Conservation (phyloP, 2,113 vertebrate species). For the Falco punctatus region DNA sequence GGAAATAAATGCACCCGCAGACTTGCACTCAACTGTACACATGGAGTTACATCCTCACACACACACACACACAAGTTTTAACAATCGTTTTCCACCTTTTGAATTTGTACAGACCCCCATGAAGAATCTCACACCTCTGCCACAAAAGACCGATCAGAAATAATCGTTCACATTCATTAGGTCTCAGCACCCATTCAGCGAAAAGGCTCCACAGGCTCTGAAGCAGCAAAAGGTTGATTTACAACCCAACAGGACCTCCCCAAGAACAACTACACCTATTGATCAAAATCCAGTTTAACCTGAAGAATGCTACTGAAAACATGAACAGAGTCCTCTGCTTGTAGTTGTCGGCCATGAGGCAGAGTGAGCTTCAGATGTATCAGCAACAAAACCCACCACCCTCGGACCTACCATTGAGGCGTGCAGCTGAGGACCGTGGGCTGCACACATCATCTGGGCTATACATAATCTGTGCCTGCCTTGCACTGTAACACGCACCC, state of each 20-base stretch:
- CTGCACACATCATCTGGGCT: not conserved
- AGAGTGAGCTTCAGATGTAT: not conserved
- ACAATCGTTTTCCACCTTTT: not conserved
- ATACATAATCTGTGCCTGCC: too few species aligned
- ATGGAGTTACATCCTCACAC: not conserved
- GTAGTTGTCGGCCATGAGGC: not conserved
- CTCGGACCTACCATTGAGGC: accelerated
- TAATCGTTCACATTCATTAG: not conserved
- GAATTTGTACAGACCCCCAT: not conserved
- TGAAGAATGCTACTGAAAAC: not conserved
- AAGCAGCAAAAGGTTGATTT: not conserved
- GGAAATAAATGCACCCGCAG: not conserved
- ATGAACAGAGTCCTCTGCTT: not conserved
- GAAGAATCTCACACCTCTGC: not conserved
- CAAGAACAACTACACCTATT: not conserved
- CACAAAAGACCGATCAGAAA: not conserved
- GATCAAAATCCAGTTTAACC: not conserved
- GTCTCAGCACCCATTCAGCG: not conserved
- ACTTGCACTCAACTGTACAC: accelerated
- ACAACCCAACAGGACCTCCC: not conserved
- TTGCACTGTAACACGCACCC: not conserved
- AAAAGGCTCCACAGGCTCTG: not conserved
- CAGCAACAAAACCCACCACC: not conserved
- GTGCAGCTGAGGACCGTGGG: not conserved
- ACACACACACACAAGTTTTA: not conserved